Percentiles rank a stretch among this genome's conserved stretches.
phyloP scores from a whole-genome alignment of 2,113 vertebrate genomes.

The Antidorcas marsupialis region DNA sequence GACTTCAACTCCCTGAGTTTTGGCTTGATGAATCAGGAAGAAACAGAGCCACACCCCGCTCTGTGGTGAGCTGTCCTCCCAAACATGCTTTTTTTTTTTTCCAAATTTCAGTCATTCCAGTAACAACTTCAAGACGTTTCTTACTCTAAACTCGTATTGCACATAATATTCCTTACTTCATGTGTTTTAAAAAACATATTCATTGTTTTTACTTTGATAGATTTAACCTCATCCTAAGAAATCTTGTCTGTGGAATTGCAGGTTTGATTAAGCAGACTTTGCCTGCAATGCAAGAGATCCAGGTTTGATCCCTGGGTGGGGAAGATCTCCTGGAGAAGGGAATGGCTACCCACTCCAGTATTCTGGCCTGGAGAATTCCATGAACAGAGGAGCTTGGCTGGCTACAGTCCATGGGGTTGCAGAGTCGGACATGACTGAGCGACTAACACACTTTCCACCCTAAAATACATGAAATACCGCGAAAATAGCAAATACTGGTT shows the following conservation, averaged over 20 bases:
- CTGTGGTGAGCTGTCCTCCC: conserved; percentile 18
- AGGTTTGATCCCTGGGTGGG: neutral
- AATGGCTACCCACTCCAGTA: neutral
- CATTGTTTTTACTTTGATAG: neutral
- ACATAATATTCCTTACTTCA: neutral
- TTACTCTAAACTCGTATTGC: neutral
- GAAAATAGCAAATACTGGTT: neutral
- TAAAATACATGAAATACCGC: neutral
- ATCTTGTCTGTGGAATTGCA: neutral
- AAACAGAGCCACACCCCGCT: conserved; percentile 47
- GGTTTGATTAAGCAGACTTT: neutral
- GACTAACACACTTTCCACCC: neutral
- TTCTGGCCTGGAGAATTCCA: neutral
- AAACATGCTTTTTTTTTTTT: neutral
- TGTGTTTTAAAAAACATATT: neutral
- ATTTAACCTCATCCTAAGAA: neutral
- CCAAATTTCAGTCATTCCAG: conserved; percentile 46
- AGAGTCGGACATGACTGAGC: neutral
- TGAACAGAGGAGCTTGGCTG: neutral
- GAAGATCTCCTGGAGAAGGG: neutral
- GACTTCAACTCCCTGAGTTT: neutral
- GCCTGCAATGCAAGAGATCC: neutral
- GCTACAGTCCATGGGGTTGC: neutral
- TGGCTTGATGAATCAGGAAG: conserved; percentile 57
- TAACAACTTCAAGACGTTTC: neutral